Evolutionary conservation across 2,797 vertebrate genomes (phyloP), one percentile per base, ranked within the genome.

Genomic region (Gobio occitaniae): DNA sequence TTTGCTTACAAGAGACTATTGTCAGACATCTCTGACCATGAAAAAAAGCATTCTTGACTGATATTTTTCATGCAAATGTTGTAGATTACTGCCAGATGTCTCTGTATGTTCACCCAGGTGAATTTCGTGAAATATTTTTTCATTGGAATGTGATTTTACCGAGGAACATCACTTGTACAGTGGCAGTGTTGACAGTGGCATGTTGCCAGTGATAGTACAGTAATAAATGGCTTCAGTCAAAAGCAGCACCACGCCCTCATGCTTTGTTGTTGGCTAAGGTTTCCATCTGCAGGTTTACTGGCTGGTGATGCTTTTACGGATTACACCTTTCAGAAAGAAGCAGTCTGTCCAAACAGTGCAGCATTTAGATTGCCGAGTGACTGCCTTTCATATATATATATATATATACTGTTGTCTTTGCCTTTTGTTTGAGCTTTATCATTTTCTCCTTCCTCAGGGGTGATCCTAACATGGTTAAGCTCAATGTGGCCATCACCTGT

Each of bases 401-500:
- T 65, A 8, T 32, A 32, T 65, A 32, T 65, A 8, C n/a, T 59
- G n/a, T 78, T 48, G 9, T 19, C 3, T 48, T 36, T 50, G 38
- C 41, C 10, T 52, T 38, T 71, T 16, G 11, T 86, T 65, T 32
- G 25, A n/a, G 25, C 32, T 84, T 10, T 36, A 41, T 44, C 32
- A 13, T 77, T 52, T 90, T 71, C 4, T 82, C 38, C 50, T 63
- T 81, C 32, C 38, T 65, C n/a, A 96, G 95, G 95, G 95, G 95
- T 8, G 96, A 96, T 70, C 96, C 95, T 78, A 80, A 89, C 29
- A 88, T 95, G 12, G 95, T 96, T 76, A 96, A 95, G 88, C 89
- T 96, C 41, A 96, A 96, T 82, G 95, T 96, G 84, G 95, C 95
- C 90, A 95, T 96, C 89, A 95, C 95, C 59, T 96, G 94, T 92